Evolutionary conservation across 2,797 vertebrate genomes (phyloP).

Genomic region (Coluber constrictor): DNA sequence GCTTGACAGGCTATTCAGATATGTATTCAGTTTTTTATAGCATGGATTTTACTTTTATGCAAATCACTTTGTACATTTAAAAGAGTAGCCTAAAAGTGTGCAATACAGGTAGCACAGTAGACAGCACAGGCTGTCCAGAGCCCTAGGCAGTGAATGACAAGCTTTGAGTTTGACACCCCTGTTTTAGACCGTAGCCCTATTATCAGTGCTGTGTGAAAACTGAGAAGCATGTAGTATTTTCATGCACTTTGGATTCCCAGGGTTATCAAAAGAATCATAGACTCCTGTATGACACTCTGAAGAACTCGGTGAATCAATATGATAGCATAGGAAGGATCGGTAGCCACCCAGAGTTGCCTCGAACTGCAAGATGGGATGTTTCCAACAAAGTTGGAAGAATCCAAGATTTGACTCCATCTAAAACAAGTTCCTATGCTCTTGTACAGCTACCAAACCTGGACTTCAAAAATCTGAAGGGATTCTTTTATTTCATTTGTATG

Average conservation of each 20-base stretch:
- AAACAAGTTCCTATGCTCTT: background rate
- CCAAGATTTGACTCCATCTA: background rate
- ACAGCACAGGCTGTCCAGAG: too few relatives aligned
- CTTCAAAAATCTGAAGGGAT: background rate
- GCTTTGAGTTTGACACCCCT: too few relatives aligned
- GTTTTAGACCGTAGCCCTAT: background rate
- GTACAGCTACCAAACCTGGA: background rate
- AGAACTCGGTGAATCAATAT: background rate
- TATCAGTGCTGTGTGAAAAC: background rate
- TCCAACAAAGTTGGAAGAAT: background rate
- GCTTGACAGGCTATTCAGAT: background rate
- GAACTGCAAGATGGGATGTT: background rate
- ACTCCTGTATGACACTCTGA: background rate
- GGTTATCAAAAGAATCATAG: background rate
- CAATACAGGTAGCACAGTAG: background rate
- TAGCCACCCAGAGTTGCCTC: background rate
- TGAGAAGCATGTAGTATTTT: background rate
- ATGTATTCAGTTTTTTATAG: background rate
- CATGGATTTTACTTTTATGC: background rate
- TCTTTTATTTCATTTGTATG: background rate
- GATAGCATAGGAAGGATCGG: background rate
- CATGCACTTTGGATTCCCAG: background rate
- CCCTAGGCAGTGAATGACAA: too few relatives aligned
- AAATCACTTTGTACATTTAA: background rate
- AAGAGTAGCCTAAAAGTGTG: background rate